These are phyloP conservation scores for Condylura cristata DNA, from an alignment of 2,113 vertebrate species.

Conservation along the genomic window DNA sequence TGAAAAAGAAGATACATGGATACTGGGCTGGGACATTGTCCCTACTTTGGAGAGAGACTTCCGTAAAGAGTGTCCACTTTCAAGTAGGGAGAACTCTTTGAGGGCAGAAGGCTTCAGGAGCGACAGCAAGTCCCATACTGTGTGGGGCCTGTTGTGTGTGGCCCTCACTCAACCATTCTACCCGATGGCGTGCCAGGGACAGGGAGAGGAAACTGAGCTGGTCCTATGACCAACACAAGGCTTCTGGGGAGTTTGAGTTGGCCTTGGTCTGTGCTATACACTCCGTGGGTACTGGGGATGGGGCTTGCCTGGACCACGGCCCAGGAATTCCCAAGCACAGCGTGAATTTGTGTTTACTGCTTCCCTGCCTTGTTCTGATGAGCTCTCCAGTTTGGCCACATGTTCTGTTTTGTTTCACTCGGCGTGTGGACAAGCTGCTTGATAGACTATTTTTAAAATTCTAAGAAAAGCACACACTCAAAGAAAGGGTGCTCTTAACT, in stretches of 20 bases:
- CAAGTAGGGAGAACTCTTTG: not conserved
- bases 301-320: rapidly evolving
- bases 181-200: not conserved
- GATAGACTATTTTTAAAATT: slow-evolving; percentile 16
- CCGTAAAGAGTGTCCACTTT: not conserved
- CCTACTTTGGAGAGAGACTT: not conserved
- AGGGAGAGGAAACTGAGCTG: not conserved
- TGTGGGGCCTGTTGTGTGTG: no score
- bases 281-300: not conserved
- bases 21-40: not conserved
- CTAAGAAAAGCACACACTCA: not conserved
- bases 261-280: rapidly evolving
- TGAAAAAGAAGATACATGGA: not conserved
- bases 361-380: not conserved
- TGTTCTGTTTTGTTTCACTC: not conserved
- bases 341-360: not conserved
- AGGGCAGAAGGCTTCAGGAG: not conserved
- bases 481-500: not conserved
- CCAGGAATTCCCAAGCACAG: not conserved
- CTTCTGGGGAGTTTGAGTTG: not conserved
- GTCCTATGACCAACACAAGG: not conserved
- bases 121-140: rapidly evolving
- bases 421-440: not conserved
- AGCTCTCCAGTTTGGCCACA: not conserved
- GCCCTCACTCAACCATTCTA: not conserved